Evolutionary conservation across 1,140 invertebrate genomes (phyloP), one percentile per base, ranked within the genome.

Genomic region (Eriosoma lanigerum): DNA sequence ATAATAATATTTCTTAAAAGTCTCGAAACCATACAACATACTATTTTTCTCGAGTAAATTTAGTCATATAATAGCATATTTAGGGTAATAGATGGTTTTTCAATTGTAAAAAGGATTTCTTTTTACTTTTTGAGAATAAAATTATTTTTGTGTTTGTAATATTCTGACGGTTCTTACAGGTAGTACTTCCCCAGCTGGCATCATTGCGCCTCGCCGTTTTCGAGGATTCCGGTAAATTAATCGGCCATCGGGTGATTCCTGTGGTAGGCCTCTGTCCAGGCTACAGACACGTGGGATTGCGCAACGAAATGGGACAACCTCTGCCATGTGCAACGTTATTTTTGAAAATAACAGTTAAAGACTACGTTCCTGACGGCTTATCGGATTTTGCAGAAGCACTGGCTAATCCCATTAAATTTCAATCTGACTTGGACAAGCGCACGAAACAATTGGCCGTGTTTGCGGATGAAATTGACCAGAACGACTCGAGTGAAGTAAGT

Each of bases 341-440:
- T 86, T 90, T 98, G 38, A 91, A 95, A 82, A 93, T 99, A 44
- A 91, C 94, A 44, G 94, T 99, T 17, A 98, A 98, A 86, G 95
- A 97, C 85, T 99, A 99, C 86, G 96, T 99, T 44, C 98, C 98
- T 1, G 96, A 99, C 86, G 95, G 91, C 82, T 89, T 94, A 68
- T 94, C 93, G 81, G 96, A 97, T 84, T 92, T 99, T 85, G 98
- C 98, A 5, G 96, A 98, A 86, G 97, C 97, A 6, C 86, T 99
- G 81, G 96, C 96, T 13, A 98, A 98, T 88, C 98, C 97, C 0
- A 97, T 98, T 82, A 97, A 98, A 85, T 98, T 97, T 87, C 94
- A 98, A 85, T 96, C 93, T 84, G 94, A 96, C 86, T 86, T 93
- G 81, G 96, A 98, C 84, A 98, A 97, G 86, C 90, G 96, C 29